Base-by-base conservation (phyloP, 2,113 vertebrate species). In the Elephas maximus region DNA sequence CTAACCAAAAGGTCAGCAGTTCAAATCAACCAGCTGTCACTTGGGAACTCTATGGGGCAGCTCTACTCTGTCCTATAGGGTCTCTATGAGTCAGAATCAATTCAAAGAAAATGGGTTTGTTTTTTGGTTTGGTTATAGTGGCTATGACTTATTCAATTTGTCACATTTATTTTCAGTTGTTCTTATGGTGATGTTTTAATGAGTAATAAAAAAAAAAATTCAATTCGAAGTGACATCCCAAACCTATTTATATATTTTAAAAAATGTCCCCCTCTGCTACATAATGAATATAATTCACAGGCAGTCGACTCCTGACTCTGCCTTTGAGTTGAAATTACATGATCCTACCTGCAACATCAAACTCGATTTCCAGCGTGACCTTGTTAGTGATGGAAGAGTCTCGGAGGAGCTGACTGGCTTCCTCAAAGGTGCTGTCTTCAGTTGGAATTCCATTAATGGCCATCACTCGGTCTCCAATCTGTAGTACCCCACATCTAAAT, bases 301-400 rank as follows among this genome's bases (percentile, higher is more conserved):
- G 63, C 33, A 71, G 92, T 96, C 97, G 90, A 96, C 84, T 97
- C 44, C 69, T 63, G 44, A 33, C 41, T 89, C 84, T 82, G 86
- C 79, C 69, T 93, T 93, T 26, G 78, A 95, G n/a, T 94, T 44
- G 63, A 65, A 74, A 95, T 76, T 78, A 63, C 71, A 92, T 33
- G 86, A 91, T 96, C 97, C 45, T 98, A 99, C 99, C 99, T 98
- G 99, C 99, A 87, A 99, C 99, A 95, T 99, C 99, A 90, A 99
- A 99, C 98, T 99, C 99, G n/a, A 99, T 99, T 98, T 99, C 99
- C 98, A 99, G 98, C 3, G 99, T 99, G 98, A 99, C 99, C 98
- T 99, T 99, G 98, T 99, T 99, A 2, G 99, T 99, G 98, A 99
- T 99, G 94, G 99, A 99, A 91, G 99, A 99, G 98, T 99, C 99